Percentiles rank a stretch among this genome's conserved stretches.
Conservation (phyloP, 2,113 vertebrate species). For the Brachyhypopomus occidentalis region DNA sequence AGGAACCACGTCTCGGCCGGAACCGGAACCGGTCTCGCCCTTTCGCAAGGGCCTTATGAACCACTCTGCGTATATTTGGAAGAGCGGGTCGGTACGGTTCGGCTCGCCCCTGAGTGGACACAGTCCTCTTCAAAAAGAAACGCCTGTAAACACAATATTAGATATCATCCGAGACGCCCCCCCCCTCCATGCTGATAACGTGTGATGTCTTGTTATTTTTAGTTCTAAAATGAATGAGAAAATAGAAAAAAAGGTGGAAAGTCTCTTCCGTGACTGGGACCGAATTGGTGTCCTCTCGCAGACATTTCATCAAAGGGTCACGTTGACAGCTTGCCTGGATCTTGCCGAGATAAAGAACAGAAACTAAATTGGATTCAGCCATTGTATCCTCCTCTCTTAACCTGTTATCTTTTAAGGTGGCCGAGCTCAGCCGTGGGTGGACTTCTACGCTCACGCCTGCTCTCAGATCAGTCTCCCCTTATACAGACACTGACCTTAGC, state of each 20-base stretch:
- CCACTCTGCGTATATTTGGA: too few relatives aligned
- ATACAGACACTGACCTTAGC: conserved; percentile 30
- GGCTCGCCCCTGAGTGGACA: too few relatives aligned
- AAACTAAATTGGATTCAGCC: conserved; percentile 3
- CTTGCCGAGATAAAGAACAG: not conserved
- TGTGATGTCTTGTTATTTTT: not conserved
- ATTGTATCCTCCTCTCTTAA: not conserved
- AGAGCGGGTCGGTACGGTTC: too few relatives aligned
- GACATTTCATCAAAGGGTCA: not conserved
- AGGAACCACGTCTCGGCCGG: too few relatives aligned
- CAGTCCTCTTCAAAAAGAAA: too few relatives aligned
- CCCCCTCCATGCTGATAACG: too few relatives aligned
- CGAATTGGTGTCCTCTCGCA: not conserved
- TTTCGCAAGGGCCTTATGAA: too few relatives aligned
- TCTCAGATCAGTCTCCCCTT: not conserved
- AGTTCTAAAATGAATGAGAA: not conserved
- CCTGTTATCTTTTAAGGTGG: conserved; percentile 1
- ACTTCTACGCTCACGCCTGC: not conserved
- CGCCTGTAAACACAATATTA: too few relatives aligned
- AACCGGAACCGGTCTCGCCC: too few relatives aligned
- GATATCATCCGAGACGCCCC: too few relatives aligned
- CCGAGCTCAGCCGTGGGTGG: conserved; percentile 15
- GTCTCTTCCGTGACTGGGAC: not conserved
- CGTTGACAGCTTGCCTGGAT: not conserved
- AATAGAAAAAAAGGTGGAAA: not conserved